These are phyloP conservation scores for Apodemia mormo DNA, from an alignment of 2,888 invertebrate species.

Conservation along the genomic window DNA sequence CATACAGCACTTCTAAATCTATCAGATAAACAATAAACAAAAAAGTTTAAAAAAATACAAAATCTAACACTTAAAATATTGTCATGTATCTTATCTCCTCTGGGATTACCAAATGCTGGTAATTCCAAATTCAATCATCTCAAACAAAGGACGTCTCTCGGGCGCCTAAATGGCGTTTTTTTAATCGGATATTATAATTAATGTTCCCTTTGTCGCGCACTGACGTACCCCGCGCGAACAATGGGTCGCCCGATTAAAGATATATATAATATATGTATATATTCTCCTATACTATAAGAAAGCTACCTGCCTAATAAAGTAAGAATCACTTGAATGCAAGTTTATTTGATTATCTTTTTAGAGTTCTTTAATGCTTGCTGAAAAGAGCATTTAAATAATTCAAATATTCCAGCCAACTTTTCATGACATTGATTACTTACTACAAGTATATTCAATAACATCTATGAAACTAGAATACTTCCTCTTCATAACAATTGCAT, in stretches of 20 bases:
- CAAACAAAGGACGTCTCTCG: conserved; percentile 77
- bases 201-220: conserved; percentile 82
- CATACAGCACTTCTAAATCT: too few relatives aligned
- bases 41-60: not conserved
- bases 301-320: conserved; percentile 79
- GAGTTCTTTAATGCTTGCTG: not conserved
- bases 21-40: not conserved
- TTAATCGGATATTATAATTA: conserved; percentile 83
- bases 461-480: too few relatives aligned
- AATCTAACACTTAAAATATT: conserved; percentile 1
- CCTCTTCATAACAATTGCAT: too few relatives aligned
- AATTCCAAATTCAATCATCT: conserved; percentile 79
- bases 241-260: conserved; percentile 79
- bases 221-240: conserved; percentile 80
- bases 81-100: conserved; percentile 47
- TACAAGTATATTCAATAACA: too few relatives aligned
- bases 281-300: conserved; percentile 76
- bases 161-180: conserved; percentile 78
- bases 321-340: conserved; percentile 55
- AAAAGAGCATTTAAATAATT: too few relatives aligned
- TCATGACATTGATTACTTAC: too few relatives aligned
- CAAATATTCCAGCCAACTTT: too few relatives aligned
- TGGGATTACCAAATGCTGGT: conserved; percentile 69
- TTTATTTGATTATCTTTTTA: conserved; percentile 10
- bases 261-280: conserved; percentile 78